Evolutionary conservation across 2,797 vertebrate genomes (phyloP).

Genomic region (Scleropages formosus): DNA sequence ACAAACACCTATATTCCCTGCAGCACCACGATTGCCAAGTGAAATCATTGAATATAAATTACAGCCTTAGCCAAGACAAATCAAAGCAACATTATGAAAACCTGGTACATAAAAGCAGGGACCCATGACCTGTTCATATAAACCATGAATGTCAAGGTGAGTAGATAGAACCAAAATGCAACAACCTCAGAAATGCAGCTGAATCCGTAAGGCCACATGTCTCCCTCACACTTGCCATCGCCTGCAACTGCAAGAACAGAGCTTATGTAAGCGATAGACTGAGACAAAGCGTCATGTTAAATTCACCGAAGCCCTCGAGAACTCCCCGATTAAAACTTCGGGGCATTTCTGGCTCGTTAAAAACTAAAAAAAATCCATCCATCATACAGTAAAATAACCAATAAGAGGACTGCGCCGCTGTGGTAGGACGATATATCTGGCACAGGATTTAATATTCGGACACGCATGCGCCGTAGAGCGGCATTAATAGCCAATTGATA

Average conservation of each 20-base stretch:
- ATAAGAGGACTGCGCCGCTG: too few species aligned
- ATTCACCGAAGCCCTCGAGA: background rate
- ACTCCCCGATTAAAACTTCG: background rate
- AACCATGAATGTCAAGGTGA: background rate
- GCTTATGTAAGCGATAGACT: too few species aligned
- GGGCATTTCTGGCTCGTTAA: too few species aligned
- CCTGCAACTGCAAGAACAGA: background rate
- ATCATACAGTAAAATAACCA: too few species aligned
- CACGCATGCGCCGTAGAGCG: background rate
- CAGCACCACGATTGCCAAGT: too few species aligned
- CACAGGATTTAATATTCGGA: background rate
- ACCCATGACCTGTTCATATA: background rate
- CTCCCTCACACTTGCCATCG: background rate
- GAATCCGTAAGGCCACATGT: background rate
- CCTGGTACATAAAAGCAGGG: conserved; percentile 2
- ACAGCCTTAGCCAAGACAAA: background rate
- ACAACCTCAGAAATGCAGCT: background rate
- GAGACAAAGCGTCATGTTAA: too few species aligned
- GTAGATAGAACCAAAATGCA: background rate
- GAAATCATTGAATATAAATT: background rate
- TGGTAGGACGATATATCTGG: too few species aligned
- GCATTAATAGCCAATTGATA: conserved; percentile 9
- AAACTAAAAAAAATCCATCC: too few species aligned
- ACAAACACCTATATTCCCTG: too few species aligned
- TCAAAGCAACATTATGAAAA: background rate